phyloP scores from a whole-genome alignment of 2,797 vertebrate genomes.

The Pseudopleuronectes americanus region DNA sequence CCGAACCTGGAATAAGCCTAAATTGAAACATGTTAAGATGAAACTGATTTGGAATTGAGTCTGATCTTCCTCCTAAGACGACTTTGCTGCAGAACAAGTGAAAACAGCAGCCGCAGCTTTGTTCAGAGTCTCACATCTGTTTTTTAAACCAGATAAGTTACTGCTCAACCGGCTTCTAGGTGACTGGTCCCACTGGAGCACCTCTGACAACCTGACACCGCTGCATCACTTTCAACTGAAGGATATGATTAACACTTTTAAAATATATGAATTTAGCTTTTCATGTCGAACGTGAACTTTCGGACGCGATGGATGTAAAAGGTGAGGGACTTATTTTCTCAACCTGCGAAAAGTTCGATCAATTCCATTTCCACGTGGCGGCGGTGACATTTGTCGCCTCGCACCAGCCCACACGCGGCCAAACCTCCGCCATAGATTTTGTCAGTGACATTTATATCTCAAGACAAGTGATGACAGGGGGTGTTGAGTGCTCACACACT shows the following conservation, averaged over 20 bases:
- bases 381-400: conserved; percentile 20
- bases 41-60: neutral
- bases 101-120: conserved; percentile 12
- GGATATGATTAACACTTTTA: neutral
- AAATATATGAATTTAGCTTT: neutral
- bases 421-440: conserved; percentile 6
- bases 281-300: neutral
- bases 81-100: conserved; percentile 6
- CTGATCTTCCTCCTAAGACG: neutral
- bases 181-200: neutral
- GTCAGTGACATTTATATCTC: conserved; percentile 9
- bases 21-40: too few relatives aligned
- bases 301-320: neutral
- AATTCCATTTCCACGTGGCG: conserved; percentile 10
- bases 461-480: neutral
- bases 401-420: neutral
- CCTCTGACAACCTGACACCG: neutral
- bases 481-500: conserved; percentile 6
- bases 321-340: neutral
- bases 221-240: too few relatives aligned
- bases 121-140: too few relatives aligned
- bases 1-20: too few relatives aligned
- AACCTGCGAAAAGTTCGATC: neutral
- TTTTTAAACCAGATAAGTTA: too few relatives aligned
- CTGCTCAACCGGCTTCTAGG: too few relatives aligned